These are phyloP conservation scores for Lethenteron camtschaticum DNA, from an alignment of 2,113 vertebrate genomes.

Conservation along the genomic window DNA sequence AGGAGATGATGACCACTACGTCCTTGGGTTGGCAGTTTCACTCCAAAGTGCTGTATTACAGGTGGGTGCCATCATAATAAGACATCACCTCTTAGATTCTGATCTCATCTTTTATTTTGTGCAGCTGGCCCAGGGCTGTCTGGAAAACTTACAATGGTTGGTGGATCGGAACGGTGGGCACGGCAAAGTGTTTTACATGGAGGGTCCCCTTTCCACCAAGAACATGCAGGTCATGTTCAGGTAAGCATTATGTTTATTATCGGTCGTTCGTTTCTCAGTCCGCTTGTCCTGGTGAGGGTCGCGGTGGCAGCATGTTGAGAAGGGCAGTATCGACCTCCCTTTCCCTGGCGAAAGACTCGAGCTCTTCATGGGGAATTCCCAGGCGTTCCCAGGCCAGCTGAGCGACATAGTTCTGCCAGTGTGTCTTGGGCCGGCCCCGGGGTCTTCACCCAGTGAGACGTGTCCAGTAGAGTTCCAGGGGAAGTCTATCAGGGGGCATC, in stretches of 20 bases:
- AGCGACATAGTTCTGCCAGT: too few relatives aligned
- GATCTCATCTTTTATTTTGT: constrained; percentile 17
- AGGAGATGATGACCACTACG: too few relatives aligned
- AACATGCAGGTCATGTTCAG: constrained; percentile 95
- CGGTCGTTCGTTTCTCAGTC: background rate
- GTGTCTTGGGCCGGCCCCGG: too few relatives aligned
- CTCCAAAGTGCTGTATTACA: too few relatives aligned
- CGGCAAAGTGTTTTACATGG: constrained; percentile 86
- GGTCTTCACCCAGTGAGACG: too few relatives aligned
- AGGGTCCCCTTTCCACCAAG: constrained; percentile 80
- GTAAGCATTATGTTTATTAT: constrained; percentile 22
- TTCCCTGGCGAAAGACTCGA: background rate
- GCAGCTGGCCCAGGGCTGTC: constrained; percentile 64
- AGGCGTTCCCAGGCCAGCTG: background rate
- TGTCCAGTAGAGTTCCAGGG: too few relatives aligned
- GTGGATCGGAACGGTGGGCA: constrained; percentile 70
- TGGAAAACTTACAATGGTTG: constrained; percentile 71
- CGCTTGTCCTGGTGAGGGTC: too few relatives aligned
- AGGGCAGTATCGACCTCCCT: background rate
- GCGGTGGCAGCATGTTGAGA: background rate
- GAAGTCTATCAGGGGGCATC: too few relatives aligned
- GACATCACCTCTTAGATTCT: background rate
- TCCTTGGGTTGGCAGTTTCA: too few relatives aligned
- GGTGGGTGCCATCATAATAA: too few relatives aligned
- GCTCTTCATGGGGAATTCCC: background rate